Base-by-base conservation (phyloP, 2,797 vertebrate genomes). In the Parauchenoglanis punctatus region DNA sequence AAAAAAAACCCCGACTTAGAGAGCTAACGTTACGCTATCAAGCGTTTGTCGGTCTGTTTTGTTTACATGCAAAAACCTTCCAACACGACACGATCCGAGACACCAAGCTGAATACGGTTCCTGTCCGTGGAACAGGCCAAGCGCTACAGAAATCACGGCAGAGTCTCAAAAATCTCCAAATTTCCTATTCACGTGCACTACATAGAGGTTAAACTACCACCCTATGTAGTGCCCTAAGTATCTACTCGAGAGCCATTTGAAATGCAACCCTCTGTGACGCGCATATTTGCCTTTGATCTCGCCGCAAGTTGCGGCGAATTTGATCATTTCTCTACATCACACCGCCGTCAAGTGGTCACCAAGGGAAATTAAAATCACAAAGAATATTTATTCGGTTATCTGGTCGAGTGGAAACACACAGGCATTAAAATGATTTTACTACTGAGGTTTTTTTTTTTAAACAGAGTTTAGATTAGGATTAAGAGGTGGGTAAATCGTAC, bases 11-110 rank as follows among this genome's bases (percentile, higher is more conserved):
- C 13, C 31, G 31, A 63, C 40, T 4, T 4, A 1, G 25, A 76
- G 40, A 63, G 84, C 25, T 77, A 76, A 52, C 84, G 25, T 46
- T 44, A 0, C 25, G 20, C 40, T 49, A 52, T n/a, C 3, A 1
- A 52, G 40, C 67, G 80, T 78, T 85, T 54, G 1, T 35, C 25
- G 77, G 65, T 58, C 58, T 73, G 87, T 84, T 89, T 88, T 89
- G 89, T 89, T 89, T 89, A 89, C 89, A 84, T 89, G 84, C 73
- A 84, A 78, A 87, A 49, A n/a, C 4, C 63, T 56, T 88, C 67
- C 84, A 86, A 84, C 86, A 72, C 86, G 59, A 87, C 86, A 54
- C 89, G 56, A 67, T 28, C 68, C 63, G 82, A 80, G 67, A 65
- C 65, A 78, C 52, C 77, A 7, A 86, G 17, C 65, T 65, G 35